Base-by-base conservation (phyloP, 1,140 invertebrate genomes). In the Brachionus koreanus region DNA sequence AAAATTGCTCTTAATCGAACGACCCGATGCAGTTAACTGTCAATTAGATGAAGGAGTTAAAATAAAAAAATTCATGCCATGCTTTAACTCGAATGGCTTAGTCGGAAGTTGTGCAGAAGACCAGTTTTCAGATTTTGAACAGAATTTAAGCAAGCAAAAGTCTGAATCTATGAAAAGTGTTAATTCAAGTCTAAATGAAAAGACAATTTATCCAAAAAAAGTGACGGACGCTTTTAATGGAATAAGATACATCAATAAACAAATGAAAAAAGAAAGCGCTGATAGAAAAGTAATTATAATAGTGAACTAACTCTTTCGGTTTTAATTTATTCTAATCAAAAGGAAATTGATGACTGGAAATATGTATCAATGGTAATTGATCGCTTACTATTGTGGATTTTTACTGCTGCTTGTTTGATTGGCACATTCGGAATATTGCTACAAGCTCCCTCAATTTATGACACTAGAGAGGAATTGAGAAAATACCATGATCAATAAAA, bases 291-390 rank as follows among this genome's bases (percentile, higher is more conserved):
- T 82, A 33, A 46, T 6, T 69, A 16, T 46, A 12, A 12, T 37
- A 16, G 5, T 6, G 39, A 39, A 39, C 3, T 13, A 42, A 72
- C 19, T n/a, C n/a, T 12, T 16, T 82, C 0, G 52, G 6, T 52
- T 61, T 42, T 37, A 63, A 35, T 43, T n/a, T 23, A 52, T 25
- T 69, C 43, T 46, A 25, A n/a, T 63, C 3, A 16, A 25, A 83
- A 89, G 88, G 86, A 88, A 72, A 61, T 52, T 9, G 85, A 90
- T 49, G 97, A 98, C 89, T 99, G 97, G 97, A 97, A 97, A 87
- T 99, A 98, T 89, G 95, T 98, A 65, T 97, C 97, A 72, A 98
- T 98, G 96, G 96, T 99, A 3, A 91, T 99, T 87, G 97, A 99
- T 90, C 92, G 97, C 85, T 92, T 99, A 84, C 98, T 99, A 89